Evolutionary conservation across 2,797 vertebrate species (phyloP).

Genomic region (Pseudocheirus occidentalis): DNA sequence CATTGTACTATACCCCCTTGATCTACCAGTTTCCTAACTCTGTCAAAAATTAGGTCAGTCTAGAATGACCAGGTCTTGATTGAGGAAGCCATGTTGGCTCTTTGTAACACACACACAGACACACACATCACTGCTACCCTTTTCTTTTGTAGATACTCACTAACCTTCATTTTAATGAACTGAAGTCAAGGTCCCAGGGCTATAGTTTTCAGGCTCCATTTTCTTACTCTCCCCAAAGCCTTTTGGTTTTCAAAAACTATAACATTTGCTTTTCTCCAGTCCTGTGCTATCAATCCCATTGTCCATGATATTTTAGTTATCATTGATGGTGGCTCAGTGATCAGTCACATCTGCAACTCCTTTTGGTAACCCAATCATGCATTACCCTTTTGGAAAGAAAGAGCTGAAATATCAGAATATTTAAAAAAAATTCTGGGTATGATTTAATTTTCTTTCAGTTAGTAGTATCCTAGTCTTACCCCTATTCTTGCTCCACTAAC

Average conservation of each 20-base stretch:
- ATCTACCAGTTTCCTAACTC: not conserved
- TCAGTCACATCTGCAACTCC: not conserved
- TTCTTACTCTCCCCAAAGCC: not conserved
- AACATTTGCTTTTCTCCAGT: not conserved
- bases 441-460: not conserved
- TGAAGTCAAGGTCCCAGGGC: not conserved
- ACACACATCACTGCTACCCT: not conserved
- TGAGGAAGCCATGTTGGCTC: not conserved
- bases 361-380: not conserved
- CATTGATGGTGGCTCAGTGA: not conserved
- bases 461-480: not conserved
- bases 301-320: not conserved
- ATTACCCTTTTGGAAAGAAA: not conserved
- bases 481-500: not conserved
- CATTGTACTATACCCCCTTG: not conserved
- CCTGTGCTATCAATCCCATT: not conserved
- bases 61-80: not conserved
- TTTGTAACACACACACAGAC: not conserved
- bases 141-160: not conserved
- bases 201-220: not conserved
- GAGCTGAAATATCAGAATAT: not conserved
- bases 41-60: not conserved
- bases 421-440: no score
- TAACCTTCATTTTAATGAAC: not conserved
- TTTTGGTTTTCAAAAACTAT: not conserved